These are phyloP conservation scores for Coecobrya sp. DNA, from an alignment of 2,888 invertebrate species.

Conservation along the genomic window DNA sequence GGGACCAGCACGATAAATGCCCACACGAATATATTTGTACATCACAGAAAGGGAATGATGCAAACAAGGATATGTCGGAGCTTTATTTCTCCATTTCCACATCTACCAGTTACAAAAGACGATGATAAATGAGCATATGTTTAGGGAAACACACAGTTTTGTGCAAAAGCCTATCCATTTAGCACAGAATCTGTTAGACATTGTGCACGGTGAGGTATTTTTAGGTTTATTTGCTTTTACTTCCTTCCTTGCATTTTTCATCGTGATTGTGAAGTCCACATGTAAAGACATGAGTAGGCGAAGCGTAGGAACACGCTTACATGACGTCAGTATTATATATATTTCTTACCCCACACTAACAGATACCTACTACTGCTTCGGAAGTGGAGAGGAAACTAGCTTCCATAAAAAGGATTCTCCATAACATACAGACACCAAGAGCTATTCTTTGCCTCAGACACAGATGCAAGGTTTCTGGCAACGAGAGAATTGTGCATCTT, in stretches of 20 bases:
- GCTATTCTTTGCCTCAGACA: background rate
- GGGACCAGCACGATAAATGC: no score
- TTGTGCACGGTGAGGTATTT: slow-evolving; percentile 57
- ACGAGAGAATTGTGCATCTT: background rate
- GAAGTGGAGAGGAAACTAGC: background rate
- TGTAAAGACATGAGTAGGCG: background rate
- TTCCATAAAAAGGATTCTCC: background rate
- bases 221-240: slow-evolving; percentile 72
- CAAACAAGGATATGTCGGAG: no score
- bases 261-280: slow-evolving; percentile 5
- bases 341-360: background rate
- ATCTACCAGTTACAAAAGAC: no score
- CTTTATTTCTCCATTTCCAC: no score
- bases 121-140: background rate
- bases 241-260: slow-evolving; percentile 49
- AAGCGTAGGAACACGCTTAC: background rate
- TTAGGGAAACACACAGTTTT: background rate
- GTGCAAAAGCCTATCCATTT: slow-evolving; percentile 8
- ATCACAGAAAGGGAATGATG: no score
- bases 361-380: background rate
- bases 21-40: no score
- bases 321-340: background rate
- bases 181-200: background rate
- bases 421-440: background rate
- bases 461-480: background rate